These are phyloP conservation scores for Apteryx mantelli DNA, from an alignment of 2,113 vertebrate species.

Conservation along the genomic window DNA sequence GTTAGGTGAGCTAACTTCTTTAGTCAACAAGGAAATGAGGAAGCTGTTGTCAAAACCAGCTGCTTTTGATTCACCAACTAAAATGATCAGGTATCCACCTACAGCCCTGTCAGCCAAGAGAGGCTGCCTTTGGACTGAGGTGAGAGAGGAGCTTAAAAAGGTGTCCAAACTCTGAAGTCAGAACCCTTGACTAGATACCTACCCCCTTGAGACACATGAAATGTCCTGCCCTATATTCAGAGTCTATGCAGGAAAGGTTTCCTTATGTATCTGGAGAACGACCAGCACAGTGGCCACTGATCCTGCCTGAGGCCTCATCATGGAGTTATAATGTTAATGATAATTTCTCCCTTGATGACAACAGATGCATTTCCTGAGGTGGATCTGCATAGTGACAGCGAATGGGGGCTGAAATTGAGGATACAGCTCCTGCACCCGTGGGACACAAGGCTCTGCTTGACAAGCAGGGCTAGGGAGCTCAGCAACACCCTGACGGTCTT, in stretches of 20 bases:
- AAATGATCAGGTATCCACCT: not conserved
- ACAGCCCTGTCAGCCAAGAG: not conserved
- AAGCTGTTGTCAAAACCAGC: not conserved
- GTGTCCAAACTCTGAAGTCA: not conserved
- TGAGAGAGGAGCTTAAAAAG: not conserved
- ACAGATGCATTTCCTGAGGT: not conserved
- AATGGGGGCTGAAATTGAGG: not conserved
- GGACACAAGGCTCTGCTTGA: accelerated
- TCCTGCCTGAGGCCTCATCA: not conserved
- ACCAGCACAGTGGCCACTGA: accelerated
- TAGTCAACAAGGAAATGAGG: not conserved
- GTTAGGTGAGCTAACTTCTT: not conserved
- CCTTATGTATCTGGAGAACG: not conserved
- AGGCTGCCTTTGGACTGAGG: not conserved
- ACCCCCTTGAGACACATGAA: not conserved
- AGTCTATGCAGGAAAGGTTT: not conserved
- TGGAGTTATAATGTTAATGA: not conserved
- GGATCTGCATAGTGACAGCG: not conserved
- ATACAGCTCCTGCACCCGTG: not conserved
- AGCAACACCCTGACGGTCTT: not conserved
- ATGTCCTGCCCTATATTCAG: not conserved
- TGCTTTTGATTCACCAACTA: not conserved
- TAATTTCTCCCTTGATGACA: not conserved
- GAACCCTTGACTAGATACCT: not conserved
- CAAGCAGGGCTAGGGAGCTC: not conserved